Evolutionary conservation across 1,140 invertebrate genomes (phyloP).

Genomic region (Anthonomus grandis): DNA sequence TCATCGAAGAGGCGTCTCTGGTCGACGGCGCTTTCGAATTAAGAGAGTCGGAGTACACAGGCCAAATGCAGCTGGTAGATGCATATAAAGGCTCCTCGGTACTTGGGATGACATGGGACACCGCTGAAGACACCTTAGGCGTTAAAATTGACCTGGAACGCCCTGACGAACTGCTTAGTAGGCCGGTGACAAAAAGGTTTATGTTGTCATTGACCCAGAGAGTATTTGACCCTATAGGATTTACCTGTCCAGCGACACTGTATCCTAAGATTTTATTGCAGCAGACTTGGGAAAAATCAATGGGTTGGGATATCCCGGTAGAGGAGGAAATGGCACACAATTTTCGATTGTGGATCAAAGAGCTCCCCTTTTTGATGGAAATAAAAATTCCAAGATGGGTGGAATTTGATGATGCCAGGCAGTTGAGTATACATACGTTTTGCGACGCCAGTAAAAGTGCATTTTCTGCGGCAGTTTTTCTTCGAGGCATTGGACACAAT

Average conservation of each 20-base stretch:
- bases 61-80: too few relatives aligned
- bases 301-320: constrained; percentile 31
- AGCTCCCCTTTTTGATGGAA: constrained; percentile 6
- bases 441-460: constrained; percentile 39
- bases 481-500: constrained; percentile 15
- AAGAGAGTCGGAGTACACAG: too few relatives aligned
- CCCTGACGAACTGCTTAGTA: too few relatives aligned
- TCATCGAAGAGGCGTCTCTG: too few relatives aligned
- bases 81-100: too few relatives aligned
- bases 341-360: constrained; percentile 21
- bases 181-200: constrained; percentile 33
- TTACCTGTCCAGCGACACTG: constrained; percentile 24
- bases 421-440: too few relatives aligned
- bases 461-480: constrained; percentile 32
- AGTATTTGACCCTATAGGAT: constrained; percentile 38
- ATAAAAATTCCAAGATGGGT: constrained; percentile 25
- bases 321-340: constrained; percentile 1
- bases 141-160: too few relatives aligned
- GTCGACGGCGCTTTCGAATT: too few relatives aligned
- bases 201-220: constrained; percentile 30
- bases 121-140: too few relatives aligned
- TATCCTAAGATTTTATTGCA: constrained; percentile 29
- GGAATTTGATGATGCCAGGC: neutral
- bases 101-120: too few relatives aligned
- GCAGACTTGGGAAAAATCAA: constrained; percentile 20